Percentiles rank a stretch among this genome's conserved stretches.
phyloP scores from a whole-genome alignment of 2,888 invertebrate genomes.

The Rhagium mordax region DNA sequence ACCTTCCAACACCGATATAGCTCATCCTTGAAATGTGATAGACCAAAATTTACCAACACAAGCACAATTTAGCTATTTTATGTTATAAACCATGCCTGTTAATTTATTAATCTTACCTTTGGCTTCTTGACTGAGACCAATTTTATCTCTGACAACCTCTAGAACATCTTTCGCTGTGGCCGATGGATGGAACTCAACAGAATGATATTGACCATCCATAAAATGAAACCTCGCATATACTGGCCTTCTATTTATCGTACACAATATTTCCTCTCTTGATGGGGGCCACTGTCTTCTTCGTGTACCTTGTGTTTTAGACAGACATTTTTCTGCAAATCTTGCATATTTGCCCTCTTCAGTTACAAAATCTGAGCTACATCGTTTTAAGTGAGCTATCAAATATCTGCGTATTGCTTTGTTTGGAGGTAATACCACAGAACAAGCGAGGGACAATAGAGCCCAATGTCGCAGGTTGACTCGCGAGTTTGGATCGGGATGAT shows the following conservation, averaged over 20 bases:
- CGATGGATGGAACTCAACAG: constrained; percentile 95
- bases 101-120: constrained; percentile 68
- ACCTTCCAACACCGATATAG: no score
- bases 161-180: constrained; percentile 93
- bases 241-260: constrained; percentile 91
- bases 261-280: constrained; percentile 92
- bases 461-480: constrained; percentile 92
- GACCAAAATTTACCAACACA: no score
- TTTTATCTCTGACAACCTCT: constrained; percentile 89
- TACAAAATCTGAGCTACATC: constrained; percentile 89
- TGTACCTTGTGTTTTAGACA: constrained; percentile 81
- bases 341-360: constrained; percentile 97
- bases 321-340: constrained; percentile 87
- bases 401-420: constrained; percentile 89
- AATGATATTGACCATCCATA: constrained; percentile 95
- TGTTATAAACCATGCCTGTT: no score
- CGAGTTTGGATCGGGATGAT: constrained; percentile 91
- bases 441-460: constrained; percentile 88
- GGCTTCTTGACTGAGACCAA: constrained; percentile 86
- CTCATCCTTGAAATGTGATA: no score
- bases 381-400: constrained; percentile 89
- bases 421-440: constrained; percentile 89
- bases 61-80: no score
- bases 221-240: constrained; percentile 93
- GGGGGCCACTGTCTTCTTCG: constrained; percentile 92